These are phyloP conservation scores for Dasypolia templi DNA, from an alignment of 2,888 invertebrate genomes.

Conservation along the genomic window DNA sequence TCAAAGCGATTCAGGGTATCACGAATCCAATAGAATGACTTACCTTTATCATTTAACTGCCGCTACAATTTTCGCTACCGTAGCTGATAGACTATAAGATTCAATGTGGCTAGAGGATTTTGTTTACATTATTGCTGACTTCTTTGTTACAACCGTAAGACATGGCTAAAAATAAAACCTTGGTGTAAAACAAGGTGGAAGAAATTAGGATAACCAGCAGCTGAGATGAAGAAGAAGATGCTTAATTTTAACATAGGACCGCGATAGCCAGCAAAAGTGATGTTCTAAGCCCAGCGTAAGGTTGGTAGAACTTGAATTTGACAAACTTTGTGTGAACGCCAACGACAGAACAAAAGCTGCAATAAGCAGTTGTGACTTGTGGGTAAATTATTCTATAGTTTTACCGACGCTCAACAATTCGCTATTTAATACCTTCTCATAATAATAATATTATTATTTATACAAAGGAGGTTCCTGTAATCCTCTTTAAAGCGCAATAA, in stretches of 20 bases:
- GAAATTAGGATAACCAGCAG: not conserved
- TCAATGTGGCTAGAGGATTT: not conserved
- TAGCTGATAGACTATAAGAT: not conserved
- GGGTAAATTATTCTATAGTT: not conserved
- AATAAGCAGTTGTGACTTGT: not conserved
- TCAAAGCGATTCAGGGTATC: conserved; percentile 63
- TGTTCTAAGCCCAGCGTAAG: not conserved
- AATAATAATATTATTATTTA: conserved; percentile 5
- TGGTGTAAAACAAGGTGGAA: no score
- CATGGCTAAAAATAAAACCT: not conserved
- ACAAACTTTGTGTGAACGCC: not conserved
- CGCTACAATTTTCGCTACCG: conserved; percentile 17
- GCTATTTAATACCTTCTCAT: not conserved
- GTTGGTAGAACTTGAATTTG: not conserved
- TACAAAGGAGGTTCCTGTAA: conserved; percentile 15
- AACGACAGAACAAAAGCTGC: conserved; percentile 5
- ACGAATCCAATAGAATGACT: conserved; percentile 62
- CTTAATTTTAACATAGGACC: not conserved
- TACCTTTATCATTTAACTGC: conserved; percentile 49
- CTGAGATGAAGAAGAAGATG: not conserved
- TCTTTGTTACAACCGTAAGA: not conserved
- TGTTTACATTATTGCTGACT: not conserved
- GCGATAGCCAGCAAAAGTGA: no score
- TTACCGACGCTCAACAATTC: not conserved
- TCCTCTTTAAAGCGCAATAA: conserved; percentile 14